Conservation (phyloP, 2,113 vertebrate genomes). For the Leptosomus discolor region DNA sequence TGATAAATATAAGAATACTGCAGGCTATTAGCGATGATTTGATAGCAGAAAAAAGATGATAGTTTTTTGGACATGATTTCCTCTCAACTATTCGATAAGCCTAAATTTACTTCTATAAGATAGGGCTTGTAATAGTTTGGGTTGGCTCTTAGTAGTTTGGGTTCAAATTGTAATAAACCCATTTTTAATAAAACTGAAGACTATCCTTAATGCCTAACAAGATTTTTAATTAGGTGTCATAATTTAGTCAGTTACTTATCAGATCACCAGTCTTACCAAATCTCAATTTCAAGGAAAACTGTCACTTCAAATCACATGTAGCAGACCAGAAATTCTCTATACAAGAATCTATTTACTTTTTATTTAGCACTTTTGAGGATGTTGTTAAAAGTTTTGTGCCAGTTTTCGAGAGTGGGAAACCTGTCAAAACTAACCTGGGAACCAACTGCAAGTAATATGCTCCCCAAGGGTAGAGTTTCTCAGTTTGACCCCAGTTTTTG, state of each 20-base stretch:
- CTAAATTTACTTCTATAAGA: background rate
- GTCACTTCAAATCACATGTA: background rate
- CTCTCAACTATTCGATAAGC: background rate
- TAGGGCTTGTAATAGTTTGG: background rate
- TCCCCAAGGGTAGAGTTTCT: background rate
- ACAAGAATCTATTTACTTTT: background rate
- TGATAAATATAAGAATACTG: background rate
- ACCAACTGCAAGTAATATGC: background rate
- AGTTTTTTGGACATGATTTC: rapidly evolving
- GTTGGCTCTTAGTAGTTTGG: no score
- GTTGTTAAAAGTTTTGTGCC: background rate
- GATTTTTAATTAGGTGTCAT: background rate
- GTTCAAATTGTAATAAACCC: background rate
- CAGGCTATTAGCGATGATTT: background rate
- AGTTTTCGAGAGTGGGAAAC: background rate
- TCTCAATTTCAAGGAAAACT: background rate
- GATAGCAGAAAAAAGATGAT: background rate
- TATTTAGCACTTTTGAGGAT: background rate
- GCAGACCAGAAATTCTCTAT: background rate
- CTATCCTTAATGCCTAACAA: background rate
- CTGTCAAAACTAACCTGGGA: slow-evolving; percentile 36
- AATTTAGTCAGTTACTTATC: background rate
- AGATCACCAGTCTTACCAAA: background rate
- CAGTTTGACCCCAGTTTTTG: slow-evolving; percentile 28
- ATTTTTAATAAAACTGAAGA: background rate